Evolutionary conservation across 2,888 invertebrate species (phyloP).

Genomic region (Scaptomyza caliginosa): DNA sequence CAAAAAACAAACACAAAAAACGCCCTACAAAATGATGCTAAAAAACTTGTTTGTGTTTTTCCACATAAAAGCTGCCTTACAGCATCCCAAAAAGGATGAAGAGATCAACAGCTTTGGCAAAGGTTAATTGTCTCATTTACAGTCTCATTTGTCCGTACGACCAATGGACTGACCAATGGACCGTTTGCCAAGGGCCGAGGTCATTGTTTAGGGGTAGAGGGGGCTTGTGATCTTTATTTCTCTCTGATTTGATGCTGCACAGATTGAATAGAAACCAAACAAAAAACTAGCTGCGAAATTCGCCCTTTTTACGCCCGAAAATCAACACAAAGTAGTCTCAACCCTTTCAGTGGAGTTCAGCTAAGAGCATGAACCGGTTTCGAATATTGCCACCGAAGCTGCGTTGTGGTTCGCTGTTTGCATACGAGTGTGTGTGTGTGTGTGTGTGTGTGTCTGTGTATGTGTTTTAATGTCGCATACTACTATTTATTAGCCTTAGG

Average conservation of each 20-base stretch:
- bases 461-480: constrained; percentile 72
- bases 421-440: constrained; percentile 10
- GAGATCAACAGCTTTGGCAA: constrained; percentile 43
- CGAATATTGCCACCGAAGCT: constrained; percentile 25
- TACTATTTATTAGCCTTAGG: constrained; percentile 83
- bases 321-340: constrained; percentile 41
- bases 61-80: constrained; percentile 28
- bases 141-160: constrained; percentile 17
- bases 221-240: constrained; percentile 33
- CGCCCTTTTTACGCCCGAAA: constrained; percentile 62
- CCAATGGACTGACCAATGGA: constrained; percentile 42
- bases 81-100: constrained; percentile 44
- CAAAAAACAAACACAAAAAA: not conserved
- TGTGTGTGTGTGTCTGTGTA: constrained; percentile 23
- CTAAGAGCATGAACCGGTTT: constrained; percentile 39
- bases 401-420: constrained; percentile 54
- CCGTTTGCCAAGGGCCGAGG: not conserved
- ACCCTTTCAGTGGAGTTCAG: constrained; percentile 27
- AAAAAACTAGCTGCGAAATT: constrained; percentile 47
- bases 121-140: constrained; percentile 57
- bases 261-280: not conserved
- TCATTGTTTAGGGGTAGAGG: not conserved
- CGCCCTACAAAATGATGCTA: constrained; percentile 34
- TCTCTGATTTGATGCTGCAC: constrained; percentile 47
- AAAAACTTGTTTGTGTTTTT: constrained; percentile 49